Evolutionary conservation across 2,888 invertebrate species (phyloP), one percentile per base, ranked within the genome.

Genomic region (Tanaodytes sp.): DNA sequence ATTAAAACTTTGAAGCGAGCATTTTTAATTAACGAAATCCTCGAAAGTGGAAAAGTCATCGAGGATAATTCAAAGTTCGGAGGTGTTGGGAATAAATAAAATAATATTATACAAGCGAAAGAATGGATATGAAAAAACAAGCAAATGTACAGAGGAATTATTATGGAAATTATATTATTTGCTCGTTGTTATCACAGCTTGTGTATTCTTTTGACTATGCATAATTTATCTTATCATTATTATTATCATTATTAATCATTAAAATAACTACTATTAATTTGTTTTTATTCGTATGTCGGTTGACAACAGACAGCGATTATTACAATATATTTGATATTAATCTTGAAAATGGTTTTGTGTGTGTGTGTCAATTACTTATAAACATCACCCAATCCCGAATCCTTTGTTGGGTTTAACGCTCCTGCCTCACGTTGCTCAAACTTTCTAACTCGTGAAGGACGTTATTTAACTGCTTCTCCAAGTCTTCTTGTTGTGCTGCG

Each of bases 301-400:
- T 80, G 73, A 75, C 70, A 74, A 9, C 27, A 43, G 14, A 63
- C 3, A 78, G 83, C 75, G 75, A 80, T 75, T 80, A 82, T 79
- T 78, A 82, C 79, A 83, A 84, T 84, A 84, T 79, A 84, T 84
- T 84, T 84, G 82, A 82, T 84, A 83, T 82, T 82, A 83, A 83
- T 82, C 82, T 78, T 80, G 77, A 52, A 57, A 4, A 67, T 69
- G 68, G 75, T 63, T 71, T 70, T 67, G 66, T 30, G 66, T 72
- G 61, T 75, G 12, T 72, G 58, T 77, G 71, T 73, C 63, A 71
- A 65, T 76, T 70, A 73, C 70, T 75, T 61, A 75, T 18, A 43
- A 54, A 45, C 39, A 36, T 30, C 51, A 57, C 42, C 30, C 48
- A 12, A 46, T 11, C 36, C 39, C 54, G 40, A 46, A 67, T 73